Evolutionary conservation across 2,113 vertebrate species (phyloP).

Genomic region (Hemichromis elongatus): DNA sequence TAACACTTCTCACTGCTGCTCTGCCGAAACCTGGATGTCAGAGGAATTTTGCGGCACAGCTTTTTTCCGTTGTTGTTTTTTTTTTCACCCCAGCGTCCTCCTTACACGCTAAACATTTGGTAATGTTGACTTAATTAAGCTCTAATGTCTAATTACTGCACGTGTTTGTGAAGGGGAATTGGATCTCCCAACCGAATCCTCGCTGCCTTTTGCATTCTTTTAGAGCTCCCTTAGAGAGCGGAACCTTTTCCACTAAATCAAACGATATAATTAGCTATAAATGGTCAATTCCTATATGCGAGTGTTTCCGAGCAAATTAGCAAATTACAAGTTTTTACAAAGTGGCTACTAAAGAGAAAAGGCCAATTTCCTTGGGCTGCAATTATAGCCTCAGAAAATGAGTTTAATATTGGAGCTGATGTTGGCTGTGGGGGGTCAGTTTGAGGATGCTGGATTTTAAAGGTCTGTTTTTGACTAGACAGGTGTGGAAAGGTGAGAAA

Average conservation of each 20-base stretch:
- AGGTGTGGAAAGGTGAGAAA: not conserved
- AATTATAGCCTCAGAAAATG: not conserved
- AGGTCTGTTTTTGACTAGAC: not conserved
- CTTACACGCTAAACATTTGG: not conserved
- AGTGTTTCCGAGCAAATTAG: not conserved
- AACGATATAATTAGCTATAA: not conserved
- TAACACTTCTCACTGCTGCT: not conserved
- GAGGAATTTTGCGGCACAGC: not conserved
- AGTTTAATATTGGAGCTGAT: not conserved
- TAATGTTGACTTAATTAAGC: not conserved
- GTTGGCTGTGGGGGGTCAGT: not conserved
- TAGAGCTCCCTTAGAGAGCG: not conserved
- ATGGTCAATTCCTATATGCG: not conserved
- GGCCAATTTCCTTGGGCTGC: not conserved
- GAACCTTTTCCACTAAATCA: not conserved
- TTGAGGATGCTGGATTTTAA: not conserved
- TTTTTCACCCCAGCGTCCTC: not conserved
- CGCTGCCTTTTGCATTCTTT: not conserved
- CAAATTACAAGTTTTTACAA: not conserved
- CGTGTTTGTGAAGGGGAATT: not conserved
- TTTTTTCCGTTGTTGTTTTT: not conserved
- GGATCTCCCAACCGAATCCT: not conserved
- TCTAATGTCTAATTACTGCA: not conserved
- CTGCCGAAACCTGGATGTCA: not conserved
- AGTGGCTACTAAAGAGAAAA: not conserved